These are phyloP conservation scores for Ophonus ardosiacus DNA, from an alignment of 2,888 invertebrate genomes.

Conservation along the genomic window DNA sequence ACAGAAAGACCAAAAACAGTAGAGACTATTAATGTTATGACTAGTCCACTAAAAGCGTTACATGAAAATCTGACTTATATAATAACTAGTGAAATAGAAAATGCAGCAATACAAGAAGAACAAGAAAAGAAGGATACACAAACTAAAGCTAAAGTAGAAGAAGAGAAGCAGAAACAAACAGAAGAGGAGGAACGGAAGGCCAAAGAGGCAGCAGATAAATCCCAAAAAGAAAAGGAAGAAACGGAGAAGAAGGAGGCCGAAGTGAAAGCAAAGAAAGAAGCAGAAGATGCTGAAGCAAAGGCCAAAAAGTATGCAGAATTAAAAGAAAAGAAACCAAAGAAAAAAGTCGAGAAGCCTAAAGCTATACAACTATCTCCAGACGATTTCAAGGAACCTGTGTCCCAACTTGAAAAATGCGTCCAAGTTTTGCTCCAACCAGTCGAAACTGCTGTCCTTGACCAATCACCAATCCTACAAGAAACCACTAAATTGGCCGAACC, in stretches of 20 bases:
- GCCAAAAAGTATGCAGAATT: neutral
- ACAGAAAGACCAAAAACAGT: constrained; percentile 21
- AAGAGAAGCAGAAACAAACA: constrained; percentile 42
- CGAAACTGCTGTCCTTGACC: constrained; percentile 2
- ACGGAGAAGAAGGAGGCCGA: constrained; percentile 57
- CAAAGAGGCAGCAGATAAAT: constrained; percentile 61
- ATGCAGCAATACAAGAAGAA: neutral
- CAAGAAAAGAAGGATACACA: constrained; percentile 1
- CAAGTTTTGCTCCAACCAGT: constrained; percentile 24
- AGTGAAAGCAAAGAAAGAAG: constrained; percentile 58
- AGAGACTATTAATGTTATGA: neutral
- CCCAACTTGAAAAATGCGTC: constrained; percentile 59
- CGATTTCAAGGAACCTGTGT: constrained; percentile 59
- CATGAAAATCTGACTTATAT: neutral
- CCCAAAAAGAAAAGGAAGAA: constrained; percentile 41
- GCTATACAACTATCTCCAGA: neutral
- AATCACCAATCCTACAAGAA: neutral
- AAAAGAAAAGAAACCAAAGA: constrained; percentile 43
- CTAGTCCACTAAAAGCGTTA: neutral
- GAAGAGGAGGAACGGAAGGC: constrained; percentile 63
- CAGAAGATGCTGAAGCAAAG: neutral
- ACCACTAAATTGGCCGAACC: constrained; percentile 62
- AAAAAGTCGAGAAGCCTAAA: constrained; percentile 32
- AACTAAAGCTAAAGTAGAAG: neutral
- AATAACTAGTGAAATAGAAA: neutral